These are phyloP conservation scores for Tetragonula carbonaria DNA, from an alignment of 2,888 invertebrate species.

Conservation along the genomic window DNA sequence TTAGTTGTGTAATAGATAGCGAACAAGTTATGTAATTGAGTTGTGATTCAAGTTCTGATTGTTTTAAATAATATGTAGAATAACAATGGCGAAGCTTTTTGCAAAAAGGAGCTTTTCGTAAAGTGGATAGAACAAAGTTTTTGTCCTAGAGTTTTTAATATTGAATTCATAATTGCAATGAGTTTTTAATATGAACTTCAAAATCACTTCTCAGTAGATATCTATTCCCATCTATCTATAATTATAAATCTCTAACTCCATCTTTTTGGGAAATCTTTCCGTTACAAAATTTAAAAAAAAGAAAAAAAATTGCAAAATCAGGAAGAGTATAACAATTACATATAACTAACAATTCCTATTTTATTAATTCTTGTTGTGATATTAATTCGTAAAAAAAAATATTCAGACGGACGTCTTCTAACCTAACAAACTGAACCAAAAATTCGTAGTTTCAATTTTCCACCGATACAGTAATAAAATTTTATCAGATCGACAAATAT, in stretches of 20 bases:
- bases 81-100: too few relatives aligned
- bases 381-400: neutral
- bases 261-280: neutral
- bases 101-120: too few relatives aligned
- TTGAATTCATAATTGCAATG: neutral
- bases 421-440: neutral
- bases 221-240: too few relatives aligned
- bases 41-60: too few relatives aligned
- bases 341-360: neutral
- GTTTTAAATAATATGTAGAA: too few relatives aligned
- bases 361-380: neutral
- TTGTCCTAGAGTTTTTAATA: neutral
- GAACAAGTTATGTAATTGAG: too few relatives aligned
- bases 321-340: neutral
- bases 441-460: slow-evolving; percentile 2
- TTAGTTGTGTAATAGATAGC: too few relatives aligned
- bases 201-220: too few relatives aligned
- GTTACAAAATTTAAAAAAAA: neutral
- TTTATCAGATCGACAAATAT: neutral
- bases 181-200: neutral
- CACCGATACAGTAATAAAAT: neutral
- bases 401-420: too few relatives aligned
- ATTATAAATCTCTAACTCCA: neutral
- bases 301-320: neutral
- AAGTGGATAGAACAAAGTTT: neutral